These are phyloP conservation scores for Imbricaverruca yamaguchii DNA, from an alignment of 2,888 invertebrate species.

Conservation along the genomic window DNA sequence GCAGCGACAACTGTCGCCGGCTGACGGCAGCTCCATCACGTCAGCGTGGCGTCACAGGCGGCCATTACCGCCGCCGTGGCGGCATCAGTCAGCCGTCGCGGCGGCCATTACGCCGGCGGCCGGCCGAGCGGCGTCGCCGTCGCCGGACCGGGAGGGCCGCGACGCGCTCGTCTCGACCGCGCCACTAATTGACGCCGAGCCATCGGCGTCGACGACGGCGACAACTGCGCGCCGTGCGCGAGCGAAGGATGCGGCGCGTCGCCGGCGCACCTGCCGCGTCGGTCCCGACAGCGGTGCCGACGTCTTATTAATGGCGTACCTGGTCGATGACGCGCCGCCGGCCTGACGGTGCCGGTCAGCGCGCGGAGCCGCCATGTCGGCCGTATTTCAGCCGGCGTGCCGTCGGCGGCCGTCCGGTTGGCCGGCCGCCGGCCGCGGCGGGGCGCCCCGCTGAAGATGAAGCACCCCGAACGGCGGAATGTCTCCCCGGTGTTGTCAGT, in stretches of 20 bases:
- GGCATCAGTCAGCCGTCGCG: background rate
- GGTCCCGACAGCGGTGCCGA: background rate
- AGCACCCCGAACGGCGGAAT: too few species aligned
- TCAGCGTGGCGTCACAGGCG: slow-evolving; percentile 8
- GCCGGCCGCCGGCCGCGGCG: too few species aligned
- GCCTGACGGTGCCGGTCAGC: too few species aligned
- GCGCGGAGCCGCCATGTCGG: too few species aligned
- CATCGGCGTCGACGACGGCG: background rate
- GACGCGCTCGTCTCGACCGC: background rate
- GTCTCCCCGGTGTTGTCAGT: too few species aligned
- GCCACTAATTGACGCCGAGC: slow-evolving; percentile 7
- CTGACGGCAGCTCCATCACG: slow-evolving; percentile 19
- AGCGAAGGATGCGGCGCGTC: background rate
- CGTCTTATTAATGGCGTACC: background rate
- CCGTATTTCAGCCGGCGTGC: too few species aligned
- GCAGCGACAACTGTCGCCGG: slow-evolving; percentile 5
- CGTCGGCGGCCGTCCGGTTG: background rate
- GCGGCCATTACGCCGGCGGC: background rate
- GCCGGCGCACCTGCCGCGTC: background rate
- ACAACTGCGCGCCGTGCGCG: background rate
- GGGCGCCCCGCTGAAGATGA: too few species aligned
- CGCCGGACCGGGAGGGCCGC: background rate
- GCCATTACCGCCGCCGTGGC: background rate
- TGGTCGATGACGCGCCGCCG: too few species aligned
- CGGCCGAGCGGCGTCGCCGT: background rate